A percentile compares a stretch with the other conserved stretches of the same genome.
These are phyloP conservation scores for Enteromius thamalakanensis DNA, from an alignment of 2,797 vertebrate genomes.

Conservation along the genomic window DNA sequence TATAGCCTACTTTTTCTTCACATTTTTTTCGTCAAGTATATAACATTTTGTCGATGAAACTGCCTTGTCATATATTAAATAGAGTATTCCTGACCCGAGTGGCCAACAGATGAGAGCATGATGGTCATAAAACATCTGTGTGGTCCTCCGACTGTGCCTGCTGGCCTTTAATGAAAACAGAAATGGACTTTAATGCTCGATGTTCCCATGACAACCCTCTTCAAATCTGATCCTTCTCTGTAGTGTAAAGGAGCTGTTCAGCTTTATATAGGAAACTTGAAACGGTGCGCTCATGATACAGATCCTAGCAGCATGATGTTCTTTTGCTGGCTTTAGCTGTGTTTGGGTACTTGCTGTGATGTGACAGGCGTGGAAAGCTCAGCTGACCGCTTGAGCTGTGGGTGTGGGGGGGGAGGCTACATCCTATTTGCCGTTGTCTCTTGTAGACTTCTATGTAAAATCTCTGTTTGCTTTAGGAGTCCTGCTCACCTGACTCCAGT, in stretches of 20 bases:
- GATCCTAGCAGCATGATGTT: background rate
- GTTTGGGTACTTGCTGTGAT: background rate
- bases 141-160: conserved; percentile 30
- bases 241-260: conserved; percentile 14
- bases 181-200: conserved; percentile 52
- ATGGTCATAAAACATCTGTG: background rate
- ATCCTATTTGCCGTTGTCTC: conserved; percentile 36
- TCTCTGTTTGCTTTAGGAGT: conserved; percentile 22
- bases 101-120: background rate
- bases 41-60: background rate
- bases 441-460: background rate
- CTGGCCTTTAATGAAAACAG: conserved; percentile 59
- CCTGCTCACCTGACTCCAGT: conserved; percentile 20
- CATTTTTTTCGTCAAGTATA: background rate
- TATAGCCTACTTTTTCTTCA: background rate
- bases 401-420: background rate
- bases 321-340: conserved; percentile 8
- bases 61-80: background rate
- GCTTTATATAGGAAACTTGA: background rate
- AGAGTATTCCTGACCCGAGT: background rate
- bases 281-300: background rate
- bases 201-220: conserved; percentile 63
- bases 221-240: conserved; percentile 48
- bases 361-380: conserved; percentile 10
- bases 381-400: conserved; percentile 17